These are phyloP conservation scores for Pithys albifrons DNA, from an alignment of 2,113 vertebrate genomes.

Conservation along the genomic window DNA sequence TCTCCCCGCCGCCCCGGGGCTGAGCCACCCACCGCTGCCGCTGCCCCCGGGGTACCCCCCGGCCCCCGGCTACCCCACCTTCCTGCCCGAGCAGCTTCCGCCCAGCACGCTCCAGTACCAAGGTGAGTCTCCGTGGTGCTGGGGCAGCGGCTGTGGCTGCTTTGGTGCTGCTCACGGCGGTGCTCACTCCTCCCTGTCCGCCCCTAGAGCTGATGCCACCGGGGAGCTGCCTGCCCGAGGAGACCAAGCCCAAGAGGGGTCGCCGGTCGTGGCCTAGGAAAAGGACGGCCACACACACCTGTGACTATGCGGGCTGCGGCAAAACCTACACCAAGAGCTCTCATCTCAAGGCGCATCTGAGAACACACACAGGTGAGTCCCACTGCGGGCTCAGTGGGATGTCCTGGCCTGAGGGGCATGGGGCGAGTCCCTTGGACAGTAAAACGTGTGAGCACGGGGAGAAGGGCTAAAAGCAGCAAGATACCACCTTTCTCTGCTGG, in stretches of 20 bases:
- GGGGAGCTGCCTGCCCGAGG: constrained; percentile 85
- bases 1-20: constrained; percentile 70
- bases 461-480: neutral
- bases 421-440: accelerated
- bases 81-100: constrained; percentile 82
- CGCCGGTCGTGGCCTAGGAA: constrained; percentile 95
- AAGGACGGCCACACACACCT: constrained; percentile 93
- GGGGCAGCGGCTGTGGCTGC: neutral
- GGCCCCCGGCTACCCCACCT: constrained; percentile 80
- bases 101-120: constrained; percentile 83
- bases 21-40: constrained; percentile 77
- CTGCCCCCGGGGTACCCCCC: constrained; percentile 85
- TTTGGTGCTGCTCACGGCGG: neutral
- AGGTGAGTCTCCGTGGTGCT: constrained; percentile 80
- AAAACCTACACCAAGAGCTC: constrained; percentile 99
- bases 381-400: accelerated
- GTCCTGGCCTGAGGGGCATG: accelerated
- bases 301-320: constrained; percentile 93
- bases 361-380: constrained; percentile 94
- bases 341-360: constrained; percentile 96
- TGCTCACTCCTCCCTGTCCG: constrained; percentile 69
- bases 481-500: accelerated
- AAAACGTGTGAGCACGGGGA: accelerated
- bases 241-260: constrained; percentile 94
- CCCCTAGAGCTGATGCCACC: constrained; percentile 87